Evolutionary conservation across 1,140 invertebrate species (phyloP), one percentile per base, ranked within the genome.

Genomic region (Cyphomyrmex costatus): DNA sequence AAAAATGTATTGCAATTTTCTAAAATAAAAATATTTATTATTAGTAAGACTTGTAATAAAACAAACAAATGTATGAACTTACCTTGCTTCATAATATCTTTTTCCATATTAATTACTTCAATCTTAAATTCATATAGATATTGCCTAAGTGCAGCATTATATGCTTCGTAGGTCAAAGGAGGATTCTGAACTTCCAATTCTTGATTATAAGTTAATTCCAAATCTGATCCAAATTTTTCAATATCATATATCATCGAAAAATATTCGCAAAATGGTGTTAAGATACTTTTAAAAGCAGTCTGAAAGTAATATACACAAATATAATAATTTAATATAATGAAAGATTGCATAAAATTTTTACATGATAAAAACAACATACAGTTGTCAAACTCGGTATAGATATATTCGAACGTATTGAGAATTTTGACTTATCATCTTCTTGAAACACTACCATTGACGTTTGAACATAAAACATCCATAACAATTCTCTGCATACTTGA

Each of bases 371-470:
- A n/a, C 1, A 76, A 79, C 86, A 71, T 85, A 94, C 93, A 49
- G 88, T 88, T 56, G 93, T 93, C 88, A 95, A 91, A 92, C 95
- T 95, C 8, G 94, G 93, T 88, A 95, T 93, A 16, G 95, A 94
- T 49, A 95, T 66, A 89, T 94, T 89, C 16, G 92, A 85, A 21
- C 89, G 76, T 79, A 95, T 88, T 63, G 24, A 77, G 86, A 93
- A 95, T 27, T 91, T 60, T 30, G 60, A 80, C 10, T 88, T 76
- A 33, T 79, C 85, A 66, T 90, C 88, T 66, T 91, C 79, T 86
- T 93, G 91, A 91, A 94, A 95, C 14, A 95, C 30, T 61, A 87
- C 84, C 92, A 93, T 95, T 27, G 88, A 79, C 7, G 86, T 71
- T 65, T 92, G 94, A 76, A 88, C 77, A 63, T 94, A 91, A 85